Percentiles rank a stretch among this genome's conserved stretches.
These are phyloP conservation scores for Drymodes brunneopygia DNA, from an alignment of 2,113 vertebrate species.

Conservation along the genomic window DNA sequence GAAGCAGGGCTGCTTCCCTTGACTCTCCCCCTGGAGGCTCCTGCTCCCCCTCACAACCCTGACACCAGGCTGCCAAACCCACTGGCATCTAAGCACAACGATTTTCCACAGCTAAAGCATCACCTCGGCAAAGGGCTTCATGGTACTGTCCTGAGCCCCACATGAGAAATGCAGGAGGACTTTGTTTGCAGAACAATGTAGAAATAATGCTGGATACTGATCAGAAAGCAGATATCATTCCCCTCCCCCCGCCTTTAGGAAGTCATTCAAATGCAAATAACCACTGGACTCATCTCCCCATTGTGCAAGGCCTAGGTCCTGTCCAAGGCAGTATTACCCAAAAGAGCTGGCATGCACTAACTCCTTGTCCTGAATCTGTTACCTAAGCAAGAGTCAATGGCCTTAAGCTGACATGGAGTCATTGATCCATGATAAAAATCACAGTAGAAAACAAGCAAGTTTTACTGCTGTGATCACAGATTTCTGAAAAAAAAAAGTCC, in stretches of 20 bases:
- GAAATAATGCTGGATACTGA: constrained; percentile 10
- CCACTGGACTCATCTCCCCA: not conserved
- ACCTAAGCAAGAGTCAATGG: not conserved
- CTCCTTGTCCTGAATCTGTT: not conserved
- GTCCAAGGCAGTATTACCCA: not conserved
- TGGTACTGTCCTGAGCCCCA: not conserved
- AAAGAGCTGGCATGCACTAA: not conserved
- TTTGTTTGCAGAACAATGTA: not conserved
- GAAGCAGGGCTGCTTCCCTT: not conserved
- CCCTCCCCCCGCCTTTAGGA: not conserved
- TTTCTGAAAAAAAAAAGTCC: not conserved
- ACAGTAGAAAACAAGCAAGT: constrained; percentile 32
- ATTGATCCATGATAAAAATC: constrained; percentile 23
- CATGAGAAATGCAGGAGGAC: not conserved
- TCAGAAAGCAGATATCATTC: not conserved
- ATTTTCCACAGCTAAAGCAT: not conserved
- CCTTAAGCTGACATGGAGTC: constrained; percentile 19
- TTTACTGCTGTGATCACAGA: constrained; percentile 28
- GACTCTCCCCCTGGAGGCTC: not conserved
- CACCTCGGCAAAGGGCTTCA: not conserved
- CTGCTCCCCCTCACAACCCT: not conserved
- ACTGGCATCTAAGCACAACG: not conserved
- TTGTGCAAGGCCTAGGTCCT: not conserved
- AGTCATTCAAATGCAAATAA: constrained; percentile 13
- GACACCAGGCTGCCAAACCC: not conserved